Base-by-base conservation (phyloP, 1,140 invertebrate species). In the Trichoplusia ni region DNA sequence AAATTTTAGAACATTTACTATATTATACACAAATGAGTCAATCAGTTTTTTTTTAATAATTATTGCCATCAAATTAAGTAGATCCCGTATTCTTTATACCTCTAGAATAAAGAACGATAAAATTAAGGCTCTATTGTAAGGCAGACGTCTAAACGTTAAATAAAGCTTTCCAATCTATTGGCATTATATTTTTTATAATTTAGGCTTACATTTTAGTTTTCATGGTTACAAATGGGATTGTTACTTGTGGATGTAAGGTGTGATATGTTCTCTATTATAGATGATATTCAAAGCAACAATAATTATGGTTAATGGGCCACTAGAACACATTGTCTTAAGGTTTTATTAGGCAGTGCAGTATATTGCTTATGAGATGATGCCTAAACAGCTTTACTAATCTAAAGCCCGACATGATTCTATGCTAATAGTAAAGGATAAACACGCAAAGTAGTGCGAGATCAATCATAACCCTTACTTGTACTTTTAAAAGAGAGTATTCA, bases 1-100 rank as follows among this genome's bases (percentile, higher is more conserved):
- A 87, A 86, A 84, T 89, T 84, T 87, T 86, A 89, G 83, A 89
- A 76, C 83, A 84, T 75, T 54, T 27, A 58, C 35, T 29, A 29
- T 58, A 46, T 21, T 23, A 54, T 53, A 54, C 46, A 35, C 19
- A 42, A 38, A 29, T 58, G 51, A 38, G 40, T 54, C 33, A 40
- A 29, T 33, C 29, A 46, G 6, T 46, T 16, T 25, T 27, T 14
- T 11, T 47, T n/a, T n/a, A 29, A 7, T 27, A 38, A 61, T 81
- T 80, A 82, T 82, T 78, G 75, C 77, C 72, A 71, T 77, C 56
- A 67, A 77, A 71, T 73, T 80, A 80, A 73, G 69, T 74, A 77
- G 69, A 62, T 67, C 27, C 37, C 46, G 27, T 49, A 2, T 49
- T 37, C 13, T 42, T 18, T 40, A 63, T 19, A 53, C 14, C 25